phyloP scores from a whole-genome alignment of 2,797 vertebrate species.

The Sebastes alutus region DNA sequence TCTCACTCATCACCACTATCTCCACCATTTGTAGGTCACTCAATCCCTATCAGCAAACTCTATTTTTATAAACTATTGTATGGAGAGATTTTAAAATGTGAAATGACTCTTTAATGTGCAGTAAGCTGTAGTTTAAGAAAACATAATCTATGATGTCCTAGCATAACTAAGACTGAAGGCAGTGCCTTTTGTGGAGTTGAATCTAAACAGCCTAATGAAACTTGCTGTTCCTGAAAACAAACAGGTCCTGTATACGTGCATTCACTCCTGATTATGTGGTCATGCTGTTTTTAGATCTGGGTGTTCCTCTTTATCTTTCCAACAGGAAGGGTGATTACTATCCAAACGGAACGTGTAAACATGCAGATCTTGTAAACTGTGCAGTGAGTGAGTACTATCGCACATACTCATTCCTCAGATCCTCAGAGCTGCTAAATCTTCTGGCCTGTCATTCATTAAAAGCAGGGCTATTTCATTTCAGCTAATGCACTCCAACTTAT shows the following conservation, averaged over 20 bases:
- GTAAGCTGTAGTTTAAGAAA: background rate
- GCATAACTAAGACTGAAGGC: background rate
- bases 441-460: background rate
- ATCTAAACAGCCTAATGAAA: background rate
- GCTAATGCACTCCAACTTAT: background rate
- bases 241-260: background rate
- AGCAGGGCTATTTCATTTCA: background rate
- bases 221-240: background rate
- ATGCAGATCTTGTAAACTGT: constrained; percentile 25
- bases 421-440: background rate
- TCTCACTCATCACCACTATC: background rate
- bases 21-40: background rate
- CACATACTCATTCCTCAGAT: background rate
- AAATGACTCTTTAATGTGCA: background rate
- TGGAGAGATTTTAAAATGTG: background rate
- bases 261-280: background rate
- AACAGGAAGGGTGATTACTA: constrained; percentile 65
- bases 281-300: constrained; percentile 31
- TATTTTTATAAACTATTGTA: background rate
- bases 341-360: constrained; percentile 57
- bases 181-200: background rate
- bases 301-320: constrained; percentile 52
- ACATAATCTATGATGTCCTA: background rate
- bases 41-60: background rate
- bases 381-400: background rate